Base-by-base conservation (phyloP, 2,797 vertebrate species). In the Rhynchotus rufescens region DNA sequence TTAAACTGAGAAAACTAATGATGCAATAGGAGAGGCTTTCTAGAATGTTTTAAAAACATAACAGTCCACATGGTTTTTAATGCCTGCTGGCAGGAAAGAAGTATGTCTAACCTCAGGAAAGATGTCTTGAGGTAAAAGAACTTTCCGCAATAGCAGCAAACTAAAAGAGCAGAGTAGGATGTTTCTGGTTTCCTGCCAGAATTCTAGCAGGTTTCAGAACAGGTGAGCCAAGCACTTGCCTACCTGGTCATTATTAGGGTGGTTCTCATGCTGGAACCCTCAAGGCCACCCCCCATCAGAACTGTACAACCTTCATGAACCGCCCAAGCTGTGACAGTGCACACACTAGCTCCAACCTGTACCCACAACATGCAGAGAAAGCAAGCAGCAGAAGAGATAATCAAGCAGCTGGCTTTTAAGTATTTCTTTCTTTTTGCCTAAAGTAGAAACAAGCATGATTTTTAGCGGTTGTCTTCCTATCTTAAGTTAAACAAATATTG, bases 1-100 rank as follows among this genome's bases (percentile, higher is more conserved):
- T 34, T 80, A 75, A 88, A 51, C 28, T 62, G 45, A 85, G 15
- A 85, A 88, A 92, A 90, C 28, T 73, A 56, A 59, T 85, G 64
- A 89, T 69, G 23, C 34, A 78, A 83, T n/a, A n/a, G 5, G 36
- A 40, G 30, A 54, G 22, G 68, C 38, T 30, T 54, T 40, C 49
- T 15, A 12, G 26, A 28, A n/a, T 4, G 16, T 7, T 91, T 72
- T 83, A 72, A 88, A 45, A 42, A 69, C 52, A 85, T 51, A 15
- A 7, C 1, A 40, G 36, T n/a, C 30, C 17, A 20, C 17, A 20
- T 44, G 81, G 57, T 67, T 78, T 89, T 89, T 67, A 60, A 38
- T 40, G 45, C 60, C 25, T 15, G 45, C 1, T 40, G 51, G 76
- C 81, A 81, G 32, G 62, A 65, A 80, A 85, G 59, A 83, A 74